Evolutionary conservation across 1,140 invertebrate genomes (phyloP), one percentile per base, ranked within the genome.

Genomic region (Battus philenor): DNA sequence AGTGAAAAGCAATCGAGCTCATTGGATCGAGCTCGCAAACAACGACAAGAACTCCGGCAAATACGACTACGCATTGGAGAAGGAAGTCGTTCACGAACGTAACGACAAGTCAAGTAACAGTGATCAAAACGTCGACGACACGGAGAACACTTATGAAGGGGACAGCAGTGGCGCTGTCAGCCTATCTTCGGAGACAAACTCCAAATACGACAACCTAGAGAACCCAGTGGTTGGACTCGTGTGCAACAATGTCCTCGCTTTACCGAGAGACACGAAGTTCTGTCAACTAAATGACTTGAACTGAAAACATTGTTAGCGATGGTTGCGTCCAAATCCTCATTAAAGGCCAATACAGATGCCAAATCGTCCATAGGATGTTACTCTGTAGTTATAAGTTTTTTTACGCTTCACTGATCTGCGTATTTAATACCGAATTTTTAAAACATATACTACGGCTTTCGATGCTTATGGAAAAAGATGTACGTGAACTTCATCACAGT

Each of bases 1-100:
- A 6, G 95, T 97, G n/a, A 86, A 90, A 32, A 86, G 89, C 43
- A 98, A 98, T 78, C 90, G 94, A 44, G 86, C 89, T 9, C 91
- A 95, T 57, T 98, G 96, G 96, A 85, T 94, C 31, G 88, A 92
- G 50, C 84, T 95, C 26, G 89, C 94, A 2, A 88, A 90, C 48
- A 87, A 85, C 55, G 87, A 80, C 64, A 67, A 67, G 16, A 51
- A 55, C 47, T 61, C 58, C 16, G 70, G 75, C 32, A 74, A 81
- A 33, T 57, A 72, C 45, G 76, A 82, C 22, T 79, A 74, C 50
- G 43, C 49, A 4, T 52, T 74, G 13, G 73, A 79, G 6, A 69
- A 73, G 33, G 64, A 69, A 4, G 39, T 56, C 7, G 27, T 54
- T 7, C 43, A 53, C 1, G 75, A 79, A 4, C 66, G 44, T 3